These are phyloP conservation scores for Pelecanoides urinatrix DNA, from an alignment of 2,113 vertebrate species.

Conservation along the genomic window DNA sequence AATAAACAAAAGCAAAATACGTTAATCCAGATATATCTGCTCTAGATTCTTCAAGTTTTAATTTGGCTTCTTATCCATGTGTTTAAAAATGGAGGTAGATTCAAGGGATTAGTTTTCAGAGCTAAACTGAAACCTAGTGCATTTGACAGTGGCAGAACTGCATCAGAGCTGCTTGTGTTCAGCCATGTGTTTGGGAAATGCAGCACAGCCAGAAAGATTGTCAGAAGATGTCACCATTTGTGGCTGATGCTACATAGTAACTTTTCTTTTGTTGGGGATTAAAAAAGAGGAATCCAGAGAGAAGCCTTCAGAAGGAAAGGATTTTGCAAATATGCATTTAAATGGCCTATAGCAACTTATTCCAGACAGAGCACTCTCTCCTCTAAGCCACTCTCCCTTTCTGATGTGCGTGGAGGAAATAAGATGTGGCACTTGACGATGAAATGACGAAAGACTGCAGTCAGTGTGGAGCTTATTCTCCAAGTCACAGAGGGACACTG, in stretches of 20 bases:
- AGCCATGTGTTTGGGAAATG: background rate
- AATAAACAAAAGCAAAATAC: background rate
- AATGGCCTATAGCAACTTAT: background rate
- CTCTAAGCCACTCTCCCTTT: background rate
- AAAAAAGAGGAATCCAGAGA: background rate
- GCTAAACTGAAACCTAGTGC: background rate
- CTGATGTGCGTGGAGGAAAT: background rate
- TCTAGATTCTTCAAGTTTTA: background rate
- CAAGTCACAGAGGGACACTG: background rate
- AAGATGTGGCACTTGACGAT: background rate
- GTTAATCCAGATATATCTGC: background rate
- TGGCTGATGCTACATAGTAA: background rate
- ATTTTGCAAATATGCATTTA: background rate
- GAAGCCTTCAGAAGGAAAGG: background rate
- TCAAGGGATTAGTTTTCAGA: background rate
- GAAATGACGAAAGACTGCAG: background rate
- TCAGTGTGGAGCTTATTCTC: background rate
- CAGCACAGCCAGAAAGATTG: background rate
- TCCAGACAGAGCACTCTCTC: background rate
- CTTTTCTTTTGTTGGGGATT: background rate
- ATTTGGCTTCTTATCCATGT: background rate
- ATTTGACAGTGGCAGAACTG: background rate
- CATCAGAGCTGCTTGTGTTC: background rate
- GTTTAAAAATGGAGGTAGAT: background rate
- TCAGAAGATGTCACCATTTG: conserved; percentile 17